phyloP scores from a whole-genome alignment of 1,140 invertebrate genomes.

The Aphelenchoides avenae region DNA sequence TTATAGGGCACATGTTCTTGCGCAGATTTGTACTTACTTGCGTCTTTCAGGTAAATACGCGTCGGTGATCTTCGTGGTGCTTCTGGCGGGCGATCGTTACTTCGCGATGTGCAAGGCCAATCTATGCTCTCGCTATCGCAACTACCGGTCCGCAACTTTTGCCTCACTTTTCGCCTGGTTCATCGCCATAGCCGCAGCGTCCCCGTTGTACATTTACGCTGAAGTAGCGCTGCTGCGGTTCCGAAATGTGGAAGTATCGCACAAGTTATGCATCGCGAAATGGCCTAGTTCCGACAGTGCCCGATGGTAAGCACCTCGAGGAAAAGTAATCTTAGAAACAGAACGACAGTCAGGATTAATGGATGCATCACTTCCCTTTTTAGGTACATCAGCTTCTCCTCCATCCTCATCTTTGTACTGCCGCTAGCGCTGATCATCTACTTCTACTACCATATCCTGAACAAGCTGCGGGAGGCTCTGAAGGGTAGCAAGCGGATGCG shows the following conservation, averaged over 20 bases:
- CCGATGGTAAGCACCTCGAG: conserved; percentile 40
- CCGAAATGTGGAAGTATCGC: conserved; percentile 20
- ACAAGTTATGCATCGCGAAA: conserved; percentile 54
- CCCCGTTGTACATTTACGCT: conserved; percentile 49
- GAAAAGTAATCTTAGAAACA: background rate
- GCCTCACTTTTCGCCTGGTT: conserved; percentile 48
- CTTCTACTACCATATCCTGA: conserved; percentile 58
- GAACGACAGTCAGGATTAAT: too few species aligned
- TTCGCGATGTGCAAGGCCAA: conserved; percentile 55
- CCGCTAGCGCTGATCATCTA: conserved; percentile 51
- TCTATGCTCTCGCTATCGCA: conserved; percentile 51
- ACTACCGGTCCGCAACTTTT: conserved; percentile 45
- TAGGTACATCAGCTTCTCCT: conserved; percentile 57
- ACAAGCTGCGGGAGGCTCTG: conserved; percentile 55
- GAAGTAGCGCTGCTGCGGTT: conserved; percentile 38
- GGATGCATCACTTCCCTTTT: conserved; percentile 16
- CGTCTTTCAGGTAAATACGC: conserved; percentile 53
- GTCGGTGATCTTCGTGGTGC: conserved; percentile 57
- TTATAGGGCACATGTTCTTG: too few species aligned
- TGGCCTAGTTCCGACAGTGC: conserved; percentile 52
- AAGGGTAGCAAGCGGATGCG: conserved; percentile 49
- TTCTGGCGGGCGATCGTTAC: conserved; percentile 55
- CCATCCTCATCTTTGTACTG: conserved; percentile 54
- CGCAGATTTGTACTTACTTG: background rate
- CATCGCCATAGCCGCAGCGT: conserved; percentile 44